Evolutionary conservation across 2,888 invertebrate species (phyloP).

Genomic region (Noctua janthina): DNA sequence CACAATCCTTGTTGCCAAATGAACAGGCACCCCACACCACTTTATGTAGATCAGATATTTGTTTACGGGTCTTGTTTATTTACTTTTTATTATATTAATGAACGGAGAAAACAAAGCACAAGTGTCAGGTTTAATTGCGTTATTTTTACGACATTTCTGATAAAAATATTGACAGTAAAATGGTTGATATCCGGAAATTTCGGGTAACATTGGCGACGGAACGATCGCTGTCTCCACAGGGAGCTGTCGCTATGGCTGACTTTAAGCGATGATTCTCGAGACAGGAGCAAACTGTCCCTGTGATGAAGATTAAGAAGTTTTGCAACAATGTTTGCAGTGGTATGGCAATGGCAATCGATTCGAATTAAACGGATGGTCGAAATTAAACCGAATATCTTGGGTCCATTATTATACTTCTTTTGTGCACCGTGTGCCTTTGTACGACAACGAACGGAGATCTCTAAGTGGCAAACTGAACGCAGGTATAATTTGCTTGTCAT

Average conservation of each 20-base stretch:
- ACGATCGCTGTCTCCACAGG: constrained; percentile 6
- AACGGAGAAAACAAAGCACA: constrained; percentile 49
- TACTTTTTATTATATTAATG: constrained; percentile 50
- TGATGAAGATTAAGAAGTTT: constrained; percentile 21
- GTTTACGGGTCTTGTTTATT: constrained; percentile 64
- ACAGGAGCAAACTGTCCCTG: constrained; percentile 8
- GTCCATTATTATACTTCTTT: constrained; percentile 1
- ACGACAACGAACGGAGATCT: background rate
- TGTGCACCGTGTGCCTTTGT: background rate
- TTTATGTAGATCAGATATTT: constrained; percentile 67
- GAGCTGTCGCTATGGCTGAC: constrained; percentile 23
- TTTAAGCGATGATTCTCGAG: constrained; percentile 17
- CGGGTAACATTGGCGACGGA: constrained; percentile 16
- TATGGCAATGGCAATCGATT: background rate
- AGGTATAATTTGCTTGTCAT: constrained; percentile 7
- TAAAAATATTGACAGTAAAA: constrained; percentile 42
- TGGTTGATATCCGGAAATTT: constrained; percentile 31
- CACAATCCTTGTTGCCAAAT: constrained; percentile 44
- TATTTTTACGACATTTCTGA: constrained; percentile 56
- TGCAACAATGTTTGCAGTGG: background rate
- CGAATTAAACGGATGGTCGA: background rate
- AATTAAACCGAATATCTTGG: background rate
- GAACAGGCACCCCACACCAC: constrained; percentile 38
- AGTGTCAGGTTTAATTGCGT: constrained; percentile 59
- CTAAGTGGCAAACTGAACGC: background rate